These are phyloP conservation scores for Ptyas mucosa DNA, from an alignment of 2,113 vertebrate genomes.

Conservation along the genomic window DNA sequence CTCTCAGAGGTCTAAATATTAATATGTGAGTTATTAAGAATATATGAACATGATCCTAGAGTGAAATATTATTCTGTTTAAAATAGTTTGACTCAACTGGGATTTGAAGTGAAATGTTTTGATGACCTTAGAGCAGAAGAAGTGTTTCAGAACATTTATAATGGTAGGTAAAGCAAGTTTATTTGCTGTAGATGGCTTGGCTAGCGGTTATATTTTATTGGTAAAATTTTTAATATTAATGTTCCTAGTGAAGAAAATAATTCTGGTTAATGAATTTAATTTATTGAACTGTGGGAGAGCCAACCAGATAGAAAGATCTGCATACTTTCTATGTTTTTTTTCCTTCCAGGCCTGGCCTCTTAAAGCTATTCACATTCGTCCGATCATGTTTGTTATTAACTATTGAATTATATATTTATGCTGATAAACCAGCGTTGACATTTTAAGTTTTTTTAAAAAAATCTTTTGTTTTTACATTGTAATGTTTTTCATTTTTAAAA, in stretches of 20 bases:
- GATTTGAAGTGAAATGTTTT: conserved; percentile 82
- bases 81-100: conserved; percentile 68
- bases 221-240: not conserved
- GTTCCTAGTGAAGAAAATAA: not conserved
- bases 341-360: not conserved
- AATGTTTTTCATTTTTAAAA: not conserved
- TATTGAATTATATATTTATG: not conserved
- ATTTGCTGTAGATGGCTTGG: conserved; percentile 6
- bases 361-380: not conserved
- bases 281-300: not conserved
- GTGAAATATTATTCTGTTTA: conserved; percentile 35
- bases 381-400: not conserved
- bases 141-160: conserved; percentile 65
- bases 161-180: conserved; percentile 70
- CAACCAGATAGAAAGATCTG: not conserved
- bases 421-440: not conserved
- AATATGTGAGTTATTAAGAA: not conserved
- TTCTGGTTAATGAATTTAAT: not conserved
- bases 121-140: conserved; percentile 74
- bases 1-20: not conserved
- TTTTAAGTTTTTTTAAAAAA: not conserved
- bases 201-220: not conserved
- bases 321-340: not conserved
- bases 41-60: not conserved
- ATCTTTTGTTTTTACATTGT: not conserved